Evolutionary conservation across 1,140 invertebrate species (phyloP).

Genomic region (Mizuhopecten yessoensis): DNA sequence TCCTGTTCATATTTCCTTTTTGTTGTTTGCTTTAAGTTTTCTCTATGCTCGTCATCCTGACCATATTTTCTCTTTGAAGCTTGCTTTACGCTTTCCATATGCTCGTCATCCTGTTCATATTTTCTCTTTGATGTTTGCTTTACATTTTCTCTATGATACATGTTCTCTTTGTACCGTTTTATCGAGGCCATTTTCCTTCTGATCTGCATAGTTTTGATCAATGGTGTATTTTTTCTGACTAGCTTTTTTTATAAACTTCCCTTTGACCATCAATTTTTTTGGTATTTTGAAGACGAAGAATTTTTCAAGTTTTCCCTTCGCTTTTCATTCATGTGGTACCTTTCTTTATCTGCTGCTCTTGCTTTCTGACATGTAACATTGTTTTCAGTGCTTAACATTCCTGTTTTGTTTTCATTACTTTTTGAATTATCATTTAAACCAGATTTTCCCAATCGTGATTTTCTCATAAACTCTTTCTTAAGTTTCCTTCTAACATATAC

Average conservation of each 20-base stretch:
- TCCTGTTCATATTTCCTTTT: constrained; percentile 41
- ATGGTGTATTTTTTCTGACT: too few relatives aligned
- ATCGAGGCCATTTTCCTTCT: constrained; percentile 1
- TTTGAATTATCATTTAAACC: too few relatives aligned
- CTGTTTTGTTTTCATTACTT: too few relatives aligned
- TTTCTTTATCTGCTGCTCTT: not conserved
- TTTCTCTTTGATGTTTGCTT: too few relatives aligned
- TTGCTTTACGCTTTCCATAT: not conserved
- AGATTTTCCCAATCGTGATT: too few relatives aligned
- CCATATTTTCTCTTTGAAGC: constrained; percentile 14
- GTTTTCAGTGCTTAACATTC: too few relatives aligned
- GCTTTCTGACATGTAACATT: not conserved
- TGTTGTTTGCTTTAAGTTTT: not conserved
- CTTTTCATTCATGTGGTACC: not conserved
- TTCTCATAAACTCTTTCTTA: too few relatives aligned
- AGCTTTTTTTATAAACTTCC: not conserved
- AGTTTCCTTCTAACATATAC: too few relatives aligned
- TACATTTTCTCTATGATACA: not conserved
- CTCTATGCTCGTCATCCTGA: constrained; percentile 42
- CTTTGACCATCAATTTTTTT: not conserved
- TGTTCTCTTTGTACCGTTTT: not conserved
- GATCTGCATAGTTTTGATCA: constrained; percentile 46
- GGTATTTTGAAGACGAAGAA: not conserved
- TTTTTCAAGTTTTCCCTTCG: not conserved
- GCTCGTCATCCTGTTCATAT: constrained; percentile 3